Evolutionary conservation across 2,113 vertebrate genomes (phyloP).

Genomic region (Cygnus buccinator): DNA sequence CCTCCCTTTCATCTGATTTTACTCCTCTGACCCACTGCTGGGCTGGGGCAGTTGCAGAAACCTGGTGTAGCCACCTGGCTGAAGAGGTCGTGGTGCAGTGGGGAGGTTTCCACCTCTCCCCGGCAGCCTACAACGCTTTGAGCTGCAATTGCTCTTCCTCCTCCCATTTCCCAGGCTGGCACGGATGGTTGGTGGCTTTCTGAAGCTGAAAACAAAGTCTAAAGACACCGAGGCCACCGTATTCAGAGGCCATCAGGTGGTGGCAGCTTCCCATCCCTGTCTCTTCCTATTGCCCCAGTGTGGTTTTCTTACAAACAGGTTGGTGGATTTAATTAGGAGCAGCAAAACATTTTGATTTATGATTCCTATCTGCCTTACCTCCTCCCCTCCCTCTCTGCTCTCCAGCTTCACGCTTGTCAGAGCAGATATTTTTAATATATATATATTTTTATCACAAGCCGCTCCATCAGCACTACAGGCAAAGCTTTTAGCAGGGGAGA

Average conservation of each 20-base stretch:
- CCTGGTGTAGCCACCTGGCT: background rate
- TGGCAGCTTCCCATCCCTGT: fast-evolving
- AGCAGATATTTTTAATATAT: slow-evolving; percentile 57
- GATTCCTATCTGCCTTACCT: slow-evolving; percentile 11
- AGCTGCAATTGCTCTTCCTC: background rate
- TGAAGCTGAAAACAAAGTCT: background rate
- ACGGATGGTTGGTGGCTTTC: background rate
- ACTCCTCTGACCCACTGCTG: background rate
- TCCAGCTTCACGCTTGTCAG: slow-evolving; percentile 64
- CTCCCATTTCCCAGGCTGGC: background rate
- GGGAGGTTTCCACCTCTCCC: background rate
- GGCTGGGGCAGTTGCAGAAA: background rate
- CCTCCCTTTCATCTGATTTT: background rate
- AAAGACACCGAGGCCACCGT: background rate
- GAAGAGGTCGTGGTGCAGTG: background rate
- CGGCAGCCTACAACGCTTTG: background rate
- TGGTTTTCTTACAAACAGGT: slow-evolving; percentile 17
- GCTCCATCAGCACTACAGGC: slow-evolving; percentile 19
- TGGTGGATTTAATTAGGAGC: slow-evolving; percentile 53
- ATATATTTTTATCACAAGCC: slow-evolving; percentile 18
- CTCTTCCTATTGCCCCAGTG: background rate
- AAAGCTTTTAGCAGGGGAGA: slow-evolving; percentile 43
- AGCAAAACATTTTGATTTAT: slow-evolving; percentile 58
- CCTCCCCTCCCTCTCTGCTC: slow-evolving; percentile 23
- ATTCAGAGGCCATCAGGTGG: background rate